phyloP scores from a whole-genome alignment of 1,140 invertebrate species.

The Drosophila virilis region DNA sequence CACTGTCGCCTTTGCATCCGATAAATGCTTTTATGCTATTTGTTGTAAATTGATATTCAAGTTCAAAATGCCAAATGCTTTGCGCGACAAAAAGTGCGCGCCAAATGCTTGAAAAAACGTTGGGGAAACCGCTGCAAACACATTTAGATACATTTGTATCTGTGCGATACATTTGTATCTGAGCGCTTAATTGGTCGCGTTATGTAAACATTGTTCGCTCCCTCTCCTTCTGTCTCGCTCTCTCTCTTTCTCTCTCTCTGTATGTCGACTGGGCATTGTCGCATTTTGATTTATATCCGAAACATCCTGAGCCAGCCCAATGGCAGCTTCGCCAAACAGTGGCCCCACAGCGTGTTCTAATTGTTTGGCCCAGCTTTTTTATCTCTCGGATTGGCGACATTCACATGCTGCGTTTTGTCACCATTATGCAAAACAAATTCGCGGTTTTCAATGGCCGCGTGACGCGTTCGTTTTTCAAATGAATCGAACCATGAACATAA shows the following conservation, averaged over 20 bases:
- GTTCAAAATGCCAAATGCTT: conserved; percentile 81
- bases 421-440: conserved; percentile 47
- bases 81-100: conserved; percentile 74
- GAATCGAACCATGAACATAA: conserved; percentile 74
- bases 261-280: conserved; percentile 54
- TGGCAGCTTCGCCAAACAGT: neutral
- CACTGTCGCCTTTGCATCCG: conserved; percentile 20
- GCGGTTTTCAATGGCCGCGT: conserved; percentile 32
- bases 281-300: conserved; percentile 78
- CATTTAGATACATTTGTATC: conserved; percentile 30
- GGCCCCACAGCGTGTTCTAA: conserved; percentile 16
- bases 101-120: conserved; percentile 48
- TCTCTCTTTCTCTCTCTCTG: neutral
- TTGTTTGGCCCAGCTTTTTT: conserved; percentile 30
- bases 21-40: conserved; percentile 43
- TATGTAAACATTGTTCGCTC: conserved; percentile 66
- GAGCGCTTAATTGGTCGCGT: conserved; percentile 67
- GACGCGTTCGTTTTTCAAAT: conserved; percentile 51
- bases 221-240: neutral
- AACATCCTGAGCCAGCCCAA: conserved; percentile 59
- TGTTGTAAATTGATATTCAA: conserved; percentile 83
- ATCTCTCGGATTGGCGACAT: conserved; percentile 4
- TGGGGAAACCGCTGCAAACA: conserved; percentile 45
- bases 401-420: conserved; percentile 56
- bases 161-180: conserved; percentile 68